These are phyloP conservation scores for Melanotaenia boesemani DNA, from an alignment of 2,797 vertebrate genomes.

Conservation along the genomic window DNA sequence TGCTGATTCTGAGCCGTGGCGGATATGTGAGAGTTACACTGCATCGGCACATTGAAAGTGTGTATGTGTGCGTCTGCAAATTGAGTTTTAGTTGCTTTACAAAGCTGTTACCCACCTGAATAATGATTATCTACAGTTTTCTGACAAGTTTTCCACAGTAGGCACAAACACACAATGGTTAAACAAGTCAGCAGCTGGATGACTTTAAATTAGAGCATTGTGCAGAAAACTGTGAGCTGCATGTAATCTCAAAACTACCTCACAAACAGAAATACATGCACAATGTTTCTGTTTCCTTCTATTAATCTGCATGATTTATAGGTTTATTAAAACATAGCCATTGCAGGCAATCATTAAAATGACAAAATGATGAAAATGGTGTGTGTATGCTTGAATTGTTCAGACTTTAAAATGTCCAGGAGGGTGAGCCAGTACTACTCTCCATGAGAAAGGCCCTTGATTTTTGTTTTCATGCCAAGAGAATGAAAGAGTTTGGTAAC, in stretches of 20 bases:
- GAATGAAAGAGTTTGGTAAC: too few relatives aligned
- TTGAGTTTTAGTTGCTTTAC: conserved; percentile 39
- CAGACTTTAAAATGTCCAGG: background rate
- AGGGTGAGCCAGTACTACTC: background rate
- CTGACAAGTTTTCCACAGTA: conserved; percentile 44
- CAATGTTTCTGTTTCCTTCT: background rate
- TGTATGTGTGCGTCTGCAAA: conserved; percentile 7
- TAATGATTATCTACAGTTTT: conserved; percentile 64
- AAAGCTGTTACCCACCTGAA: conserved; percentile 60
- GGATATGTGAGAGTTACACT: conserved; percentile 7
- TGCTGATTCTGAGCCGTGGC: conserved; percentile 50
- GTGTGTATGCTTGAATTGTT: background rate
- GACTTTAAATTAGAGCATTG: conserved; percentile 36
- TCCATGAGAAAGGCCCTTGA: background rate
- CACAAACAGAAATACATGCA: background rate
- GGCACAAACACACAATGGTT: conserved; percentile 43
- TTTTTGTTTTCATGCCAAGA: too few relatives aligned
- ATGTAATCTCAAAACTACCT: conserved; percentile 25
- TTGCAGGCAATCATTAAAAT: conserved; percentile 13
- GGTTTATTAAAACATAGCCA: background rate
- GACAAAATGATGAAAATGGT: background rate
- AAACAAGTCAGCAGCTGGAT: conserved; percentile 54
- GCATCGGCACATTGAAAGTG: conserved; percentile 21
- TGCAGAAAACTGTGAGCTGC: conserved; percentile 17
- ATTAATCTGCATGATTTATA: conserved; percentile 9